Evolutionary conservation across 2,113 vertebrate species (phyloP).

Genomic region (Axis porcinus): DNA sequence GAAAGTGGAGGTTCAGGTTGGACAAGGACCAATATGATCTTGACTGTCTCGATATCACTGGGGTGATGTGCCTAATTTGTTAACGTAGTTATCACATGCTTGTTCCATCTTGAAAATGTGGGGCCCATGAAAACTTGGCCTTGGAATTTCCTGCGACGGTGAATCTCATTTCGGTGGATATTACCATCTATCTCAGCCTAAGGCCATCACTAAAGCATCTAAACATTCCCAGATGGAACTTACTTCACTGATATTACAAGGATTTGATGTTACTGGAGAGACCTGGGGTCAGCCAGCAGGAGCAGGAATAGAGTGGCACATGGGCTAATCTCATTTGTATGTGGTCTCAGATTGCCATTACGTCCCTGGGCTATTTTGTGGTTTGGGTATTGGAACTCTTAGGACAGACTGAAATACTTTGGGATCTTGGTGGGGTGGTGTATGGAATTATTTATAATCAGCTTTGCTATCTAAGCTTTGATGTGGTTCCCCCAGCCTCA

Average conservation of each 20-base stretch:
- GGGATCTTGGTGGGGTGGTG: slow-evolving; percentile 23
- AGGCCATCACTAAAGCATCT: slow-evolving; percentile 79
- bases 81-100: slow-evolving; percentile 75
- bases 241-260: slow-evolving; percentile 77
- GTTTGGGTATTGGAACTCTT: slow-evolving; percentile 57
- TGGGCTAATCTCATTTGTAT: slow-evolving; percentile 75
- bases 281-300: slow-evolving; percentile 76
- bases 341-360: slow-evolving; percentile 53
- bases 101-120: slow-evolving; percentile 70
- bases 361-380: slow-evolving; percentile 59
- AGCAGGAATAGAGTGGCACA: slow-evolving; percentile 71
- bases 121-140: slow-evolving; percentile 70
- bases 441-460: slow-evolving; percentile 59
- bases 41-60: slow-evolving; percentile 64
- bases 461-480: slow-evolving; percentile 58
- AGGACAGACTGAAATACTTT: slow-evolving; percentile 70
- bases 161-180: slow-evolving; percentile 80
- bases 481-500: slow-evolving; percentile 16
- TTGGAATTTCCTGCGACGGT: slow-evolving; percentile 81
- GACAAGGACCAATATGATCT: slow-evolving; percentile 52
- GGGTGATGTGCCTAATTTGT: slow-evolving; percentile 76
- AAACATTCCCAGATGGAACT: slow-evolving; percentile 82
- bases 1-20: slow-evolving; percentile 41
- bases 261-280: slow-evolving; percentile 80
- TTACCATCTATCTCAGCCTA: slow-evolving; percentile 80